phyloP scores from a whole-genome alignment of 2,113 vertebrate genomes.

The Aythya baeri region DNA sequence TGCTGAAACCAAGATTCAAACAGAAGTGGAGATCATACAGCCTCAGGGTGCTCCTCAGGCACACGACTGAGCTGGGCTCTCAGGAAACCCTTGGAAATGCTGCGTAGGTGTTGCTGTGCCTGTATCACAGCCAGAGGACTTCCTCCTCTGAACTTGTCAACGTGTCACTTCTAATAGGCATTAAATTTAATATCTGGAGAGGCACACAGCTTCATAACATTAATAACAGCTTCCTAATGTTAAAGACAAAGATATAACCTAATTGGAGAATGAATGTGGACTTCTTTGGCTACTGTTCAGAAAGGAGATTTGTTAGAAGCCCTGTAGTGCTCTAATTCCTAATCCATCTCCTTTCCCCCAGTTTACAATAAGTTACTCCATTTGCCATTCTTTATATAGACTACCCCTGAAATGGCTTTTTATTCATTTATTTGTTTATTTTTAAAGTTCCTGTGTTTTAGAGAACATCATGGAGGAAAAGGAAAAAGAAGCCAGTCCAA shows the following conservation, averaged over 20 bases:
- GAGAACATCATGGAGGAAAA: background rate
- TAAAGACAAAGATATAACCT: slow-evolving; percentile 42
- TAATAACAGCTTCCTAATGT: slow-evolving; percentile 30
- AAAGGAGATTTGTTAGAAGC: slow-evolving; percentile 36
- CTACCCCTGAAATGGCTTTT: background rate
- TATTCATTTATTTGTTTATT: background rate
- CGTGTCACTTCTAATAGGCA: slow-evolving; percentile 2
- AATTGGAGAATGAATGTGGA: slow-evolving; percentile 25
- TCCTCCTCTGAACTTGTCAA: background rate
- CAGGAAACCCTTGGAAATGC: background rate
- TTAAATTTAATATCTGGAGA: slow-evolving; percentile 24
- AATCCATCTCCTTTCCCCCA: background rate
- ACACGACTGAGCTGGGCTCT: rapidly evolving
- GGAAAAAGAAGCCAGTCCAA: background rate
- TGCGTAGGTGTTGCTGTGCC: background rate
- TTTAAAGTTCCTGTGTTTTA: background rate
- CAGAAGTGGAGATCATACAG: background rate
- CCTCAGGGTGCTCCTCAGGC: background rate
- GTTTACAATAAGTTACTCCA: background rate
- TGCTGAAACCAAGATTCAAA: background rate
- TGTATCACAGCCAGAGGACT: background rate
- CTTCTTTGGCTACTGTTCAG: slow-evolving; percentile 34
- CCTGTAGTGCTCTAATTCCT: background rate
- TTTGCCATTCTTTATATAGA: background rate
- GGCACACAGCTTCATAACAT: background rate